phyloP scores from a whole-genome alignment of 2,113 vertebrate genomes.

The Tiliqua scincoides region DNA sequence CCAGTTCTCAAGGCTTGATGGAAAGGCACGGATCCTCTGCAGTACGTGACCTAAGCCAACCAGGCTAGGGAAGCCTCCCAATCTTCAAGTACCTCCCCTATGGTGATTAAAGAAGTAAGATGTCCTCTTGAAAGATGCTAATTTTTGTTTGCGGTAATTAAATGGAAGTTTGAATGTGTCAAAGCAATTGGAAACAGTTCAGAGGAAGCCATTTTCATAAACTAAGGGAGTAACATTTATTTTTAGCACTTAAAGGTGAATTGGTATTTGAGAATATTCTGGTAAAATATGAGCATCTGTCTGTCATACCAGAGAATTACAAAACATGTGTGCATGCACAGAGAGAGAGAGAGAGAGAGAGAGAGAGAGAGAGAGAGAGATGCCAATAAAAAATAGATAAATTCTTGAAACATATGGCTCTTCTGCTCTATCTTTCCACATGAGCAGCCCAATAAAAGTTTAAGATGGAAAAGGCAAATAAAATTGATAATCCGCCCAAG shows the following conservation, averaged over 20 bases:
- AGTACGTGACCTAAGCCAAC: background rate
- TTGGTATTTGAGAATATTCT: slow-evolving; percentile 45
- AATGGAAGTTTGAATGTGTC: slow-evolving; percentile 16
- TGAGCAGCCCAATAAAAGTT: slow-evolving; percentile 71
- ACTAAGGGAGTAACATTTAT: background rate
- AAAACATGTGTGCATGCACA: no score
- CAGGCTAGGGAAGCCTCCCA: background rate
- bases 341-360: fast-evolving
- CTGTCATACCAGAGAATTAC: slow-evolving; percentile 45
- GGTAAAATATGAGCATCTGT: slow-evolving; percentile 46
- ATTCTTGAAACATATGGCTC: slow-evolving; percentile 63
- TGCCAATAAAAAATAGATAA: slow-evolving; percentile 62
- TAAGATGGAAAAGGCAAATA: slow-evolving; percentile 68
- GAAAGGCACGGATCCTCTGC: background rate
- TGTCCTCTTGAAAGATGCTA: slow-evolving; percentile 47
- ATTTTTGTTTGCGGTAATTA: slow-evolving; percentile 58
- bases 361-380: background rate
- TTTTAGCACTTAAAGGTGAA: slow-evolving; percentile 56
- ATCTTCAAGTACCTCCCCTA: background rate
- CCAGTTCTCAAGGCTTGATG: background rate
- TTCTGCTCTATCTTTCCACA: slow-evolving; percentile 58
- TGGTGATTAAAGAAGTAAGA: background rate
- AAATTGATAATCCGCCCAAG: slow-evolving; percentile 70
- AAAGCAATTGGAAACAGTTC: slow-evolving; percentile 32
- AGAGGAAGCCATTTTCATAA: slow-evolving; percentile 7